Evolutionary conservation across 2,888 invertebrate genomes (phyloP), one percentile per base, ranked within the genome.

Genomic region (Polyommatus iphigenia): DNA sequence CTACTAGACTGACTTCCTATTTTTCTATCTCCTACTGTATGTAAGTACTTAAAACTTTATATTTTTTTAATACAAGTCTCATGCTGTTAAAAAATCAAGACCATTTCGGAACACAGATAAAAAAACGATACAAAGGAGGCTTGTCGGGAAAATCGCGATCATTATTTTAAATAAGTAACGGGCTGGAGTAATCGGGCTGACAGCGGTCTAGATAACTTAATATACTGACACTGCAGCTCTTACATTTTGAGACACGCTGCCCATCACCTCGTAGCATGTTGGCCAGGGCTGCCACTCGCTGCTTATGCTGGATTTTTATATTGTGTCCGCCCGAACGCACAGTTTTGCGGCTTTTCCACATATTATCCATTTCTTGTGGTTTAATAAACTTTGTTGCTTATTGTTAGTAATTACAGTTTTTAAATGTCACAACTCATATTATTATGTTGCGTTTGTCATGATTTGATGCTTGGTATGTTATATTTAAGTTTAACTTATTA

Each of bases 151-250:
- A 78, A 76, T 54, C 72, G 77, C 76, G 76, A 71, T 78, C 81
- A 78, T 83, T 79, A 77, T 77, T 82, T 82, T 81, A 72, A 71
- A 75, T 71, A 79, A 81, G 78, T 82, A 82, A 81, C 80, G 80
- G 78, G 71, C 79, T 81, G 78, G 24, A 78, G 80, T 81, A 80
- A 80, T 80, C 81, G 80, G 71, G 50, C 77, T 59, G 81, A 82
- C 81, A 80, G 78, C 78, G 78, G 79, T 81, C 79, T 80, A 78
- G 80, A 80, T 81, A 78, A 78, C 75, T 50, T 67, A 59, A 71
- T 77, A 78, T 76, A 67, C 76, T 76, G 57, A 29, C 57, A 78
- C 20, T 59, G n/a, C 46, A 62, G 78, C 41, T 78, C 62, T 76
- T 76, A 36, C 32, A 76, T 76, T 57, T 18, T 36, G 32, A 32